Evolutionary conservation across 2,797 vertebrate species (phyloP).

Genomic region (Bucorvus abyssinicus): DNA sequence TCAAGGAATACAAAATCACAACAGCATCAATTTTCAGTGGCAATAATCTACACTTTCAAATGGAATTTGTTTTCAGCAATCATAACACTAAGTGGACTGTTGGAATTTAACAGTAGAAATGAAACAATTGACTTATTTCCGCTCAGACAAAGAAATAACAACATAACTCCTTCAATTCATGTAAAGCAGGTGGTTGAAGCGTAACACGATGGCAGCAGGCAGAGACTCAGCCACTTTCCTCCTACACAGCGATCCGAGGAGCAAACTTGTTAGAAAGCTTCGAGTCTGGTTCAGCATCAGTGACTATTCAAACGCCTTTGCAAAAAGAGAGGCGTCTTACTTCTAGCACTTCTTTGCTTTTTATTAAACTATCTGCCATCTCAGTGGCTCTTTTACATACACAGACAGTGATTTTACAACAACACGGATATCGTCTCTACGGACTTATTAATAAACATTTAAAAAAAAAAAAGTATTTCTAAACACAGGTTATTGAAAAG

Average conservation of each 20-base stretch:
- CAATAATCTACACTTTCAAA: background rate
- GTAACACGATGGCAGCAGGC: background rate
- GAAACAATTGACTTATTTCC: conserved; percentile 6
- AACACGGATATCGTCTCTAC: background rate
- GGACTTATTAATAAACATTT: background rate
- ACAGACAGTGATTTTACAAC: background rate
- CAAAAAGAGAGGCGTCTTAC: background rate
- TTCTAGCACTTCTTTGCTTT: background rate
- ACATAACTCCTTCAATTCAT: background rate
- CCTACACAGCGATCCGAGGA: background rate
- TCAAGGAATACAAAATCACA: conserved; percentile 56
- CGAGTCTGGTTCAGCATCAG: background rate
- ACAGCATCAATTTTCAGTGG: background rate
- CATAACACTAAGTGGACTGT: background rate
- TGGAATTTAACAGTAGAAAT: background rate
- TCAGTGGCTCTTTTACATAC: background rate
- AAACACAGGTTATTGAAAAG: background rate
- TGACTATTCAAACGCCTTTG: background rate
- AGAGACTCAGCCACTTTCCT: background rate
- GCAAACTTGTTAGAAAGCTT: background rate
- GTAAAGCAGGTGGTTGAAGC: background rate
- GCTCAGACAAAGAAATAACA: conserved; percentile 5
- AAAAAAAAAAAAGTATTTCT: background rate
- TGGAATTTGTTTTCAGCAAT: background rate
- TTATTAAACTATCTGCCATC: background rate